Conservation (phyloP, 2,888 invertebrate genomes). For the Polydesmus complanatus region DNA sequence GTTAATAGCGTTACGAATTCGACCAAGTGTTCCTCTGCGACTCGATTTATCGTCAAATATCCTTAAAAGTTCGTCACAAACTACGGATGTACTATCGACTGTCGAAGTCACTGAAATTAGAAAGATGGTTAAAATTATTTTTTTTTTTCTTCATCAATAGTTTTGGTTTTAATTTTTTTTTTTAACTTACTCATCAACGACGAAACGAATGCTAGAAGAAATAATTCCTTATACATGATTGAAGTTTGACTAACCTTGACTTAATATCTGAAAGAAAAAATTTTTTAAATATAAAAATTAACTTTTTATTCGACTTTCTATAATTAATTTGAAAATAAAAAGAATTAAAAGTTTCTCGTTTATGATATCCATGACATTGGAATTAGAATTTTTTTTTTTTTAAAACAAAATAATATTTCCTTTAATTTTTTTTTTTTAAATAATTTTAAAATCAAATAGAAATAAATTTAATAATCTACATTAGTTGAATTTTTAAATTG, state of each 20-base stretch:
- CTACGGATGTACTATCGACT: conserved; percentile 13
- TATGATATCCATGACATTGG: background rate
- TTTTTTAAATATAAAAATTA: too few species aligned
- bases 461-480: too few species aligned
- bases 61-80: conserved; percentile 15
- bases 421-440: background rate
- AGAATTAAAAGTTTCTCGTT: background rate
- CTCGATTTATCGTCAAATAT: conserved; percentile 15
- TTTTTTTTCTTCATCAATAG: too few species aligned
- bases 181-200: conserved; percentile 12
- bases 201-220: conserved; percentile 12
- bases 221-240: conserved; percentile 14
- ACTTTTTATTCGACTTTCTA: too few species aligned
- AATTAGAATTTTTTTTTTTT: background rate
- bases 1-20: conserved; percentile 15
- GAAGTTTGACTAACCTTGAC: background rate
- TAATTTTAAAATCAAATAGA: too few species aligned
- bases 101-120: conserved; percentile 3
- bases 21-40: conserved; percentile 11
- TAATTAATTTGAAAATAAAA: background rate
- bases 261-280: background rate
- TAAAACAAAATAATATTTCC: background rate
- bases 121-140: background rate
- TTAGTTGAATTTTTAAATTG: too few species aligned
- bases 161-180: background rate